These are phyloP conservation scores for Alloplasta piceator DNA, from an alignment of 2,888 invertebrate species.

Conservation along the genomic window DNA sequence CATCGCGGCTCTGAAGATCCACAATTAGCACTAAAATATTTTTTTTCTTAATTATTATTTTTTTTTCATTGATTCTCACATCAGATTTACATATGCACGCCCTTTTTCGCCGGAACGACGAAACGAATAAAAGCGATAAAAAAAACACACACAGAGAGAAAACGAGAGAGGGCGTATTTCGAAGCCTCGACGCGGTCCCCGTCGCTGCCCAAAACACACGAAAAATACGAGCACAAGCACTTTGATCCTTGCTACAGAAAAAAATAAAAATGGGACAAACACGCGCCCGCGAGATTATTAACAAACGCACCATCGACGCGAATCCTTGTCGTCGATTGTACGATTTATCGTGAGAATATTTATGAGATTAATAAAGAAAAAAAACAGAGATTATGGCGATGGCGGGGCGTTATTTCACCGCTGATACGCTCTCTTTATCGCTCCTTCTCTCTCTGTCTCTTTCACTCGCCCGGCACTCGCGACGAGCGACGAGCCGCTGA, in stretches of 20 bases:
- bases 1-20: too few species aligned
- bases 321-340: conserved; percentile 12
- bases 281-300: neutral
- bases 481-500: conserved; percentile 20
- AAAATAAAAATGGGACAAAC: neutral
- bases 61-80: conserved; percentile 13
- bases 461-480: neutral
- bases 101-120: conserved; percentile 21
- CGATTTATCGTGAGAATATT: conserved; percentile 23
- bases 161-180: conserved; percentile 51
- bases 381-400: neutral
- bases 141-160: conserved; percentile 29
- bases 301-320: neutral
- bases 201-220: conserved; percentile 10
- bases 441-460: conserved; percentile 34
- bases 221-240: conserved; percentile 15
- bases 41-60: neutral
- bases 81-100: conserved; percentile 58
- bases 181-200: conserved; percentile 24
- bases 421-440: conserved; percentile 29
- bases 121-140: neutral
- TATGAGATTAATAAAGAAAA: neutral
- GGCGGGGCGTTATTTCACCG: conserved; percentile 26
- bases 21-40: too few species aligned
- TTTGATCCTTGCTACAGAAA: conserved; percentile 17